Evolutionary conservation across 1,140 invertebrate genomes (phyloP).

Genomic region (Rhizoglyphus robini): DNA sequence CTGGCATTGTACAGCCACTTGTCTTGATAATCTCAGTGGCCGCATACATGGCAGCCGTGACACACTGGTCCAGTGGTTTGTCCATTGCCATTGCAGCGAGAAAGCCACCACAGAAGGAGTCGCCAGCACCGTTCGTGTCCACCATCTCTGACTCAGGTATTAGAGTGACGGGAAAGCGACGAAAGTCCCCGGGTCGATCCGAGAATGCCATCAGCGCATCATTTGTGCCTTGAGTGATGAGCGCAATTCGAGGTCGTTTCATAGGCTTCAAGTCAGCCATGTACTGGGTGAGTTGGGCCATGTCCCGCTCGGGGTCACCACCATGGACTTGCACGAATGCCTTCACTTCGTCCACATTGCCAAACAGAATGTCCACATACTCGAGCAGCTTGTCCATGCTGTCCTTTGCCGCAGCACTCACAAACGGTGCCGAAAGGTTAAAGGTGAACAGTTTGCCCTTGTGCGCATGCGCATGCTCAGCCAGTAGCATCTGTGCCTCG

Average conservation of each 20-base stretch:
- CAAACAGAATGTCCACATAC: slow-evolving; percentile 90
- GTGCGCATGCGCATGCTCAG: slow-evolving; percentile 2
- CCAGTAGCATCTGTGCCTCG: neutral
- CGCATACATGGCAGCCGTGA: slow-evolving; percentile 75
- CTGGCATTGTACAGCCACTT: slow-evolving; percentile 44
- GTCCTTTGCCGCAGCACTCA: slow-evolving; percentile 75
- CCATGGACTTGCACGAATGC: slow-evolving; percentile 15
- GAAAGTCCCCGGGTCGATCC: slow-evolving; percentile 29
- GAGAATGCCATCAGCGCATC: slow-evolving; percentile 61
- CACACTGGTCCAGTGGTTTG: slow-evolving; percentile 51
- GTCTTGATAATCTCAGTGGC: slow-evolving; percentile 68
- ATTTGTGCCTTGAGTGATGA: slow-evolving; percentile 79
- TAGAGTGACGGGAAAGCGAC: neutral
- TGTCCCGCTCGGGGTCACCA: neutral
- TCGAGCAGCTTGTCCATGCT: slow-evolving; percentile 65
- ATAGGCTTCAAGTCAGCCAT: slow-evolving; percentile 22
- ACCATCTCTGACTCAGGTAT: slow-evolving; percentile 49
- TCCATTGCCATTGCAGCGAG: slow-evolving; percentile 49
- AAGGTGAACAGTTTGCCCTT: slow-evolving; percentile 17
- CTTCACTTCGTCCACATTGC: slow-evolving; percentile 61
- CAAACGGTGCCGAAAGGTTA: slow-evolving; percentile 77
- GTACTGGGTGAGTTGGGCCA: slow-evolving; percentile 63
- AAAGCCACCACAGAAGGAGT: slow-evolving; percentile 95
- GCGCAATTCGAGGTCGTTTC: slow-evolving; percentile 50
- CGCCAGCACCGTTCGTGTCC: slow-evolving; percentile 97